Evolutionary conservation across 2,888 invertebrate species (phyloP).

Genomic region (Drosophila gaucha): DNA sequence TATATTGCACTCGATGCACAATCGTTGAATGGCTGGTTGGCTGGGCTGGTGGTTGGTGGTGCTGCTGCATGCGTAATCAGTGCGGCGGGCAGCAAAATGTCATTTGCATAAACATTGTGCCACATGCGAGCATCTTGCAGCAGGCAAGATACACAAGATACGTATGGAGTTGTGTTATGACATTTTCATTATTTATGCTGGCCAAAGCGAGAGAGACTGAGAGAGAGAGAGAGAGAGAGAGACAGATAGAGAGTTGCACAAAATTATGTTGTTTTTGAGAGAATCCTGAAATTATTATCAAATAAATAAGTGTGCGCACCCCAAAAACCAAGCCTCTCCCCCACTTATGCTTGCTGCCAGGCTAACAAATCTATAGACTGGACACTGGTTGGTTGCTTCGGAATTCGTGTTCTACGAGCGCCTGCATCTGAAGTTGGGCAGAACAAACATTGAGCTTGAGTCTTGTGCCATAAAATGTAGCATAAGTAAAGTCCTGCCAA

Average conservation of each 20-base stretch:
- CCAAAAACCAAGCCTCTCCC: slow-evolving; percentile 2
- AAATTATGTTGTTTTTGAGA: slow-evolving; percentile 53
- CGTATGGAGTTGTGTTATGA: slow-evolving; percentile 60
- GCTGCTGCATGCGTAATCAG: slow-evolving; percentile 59
- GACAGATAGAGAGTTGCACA: slow-evolving; percentile 2
- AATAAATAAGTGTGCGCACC: slow-evolving; percentile 68
- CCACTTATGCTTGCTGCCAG: not conserved
- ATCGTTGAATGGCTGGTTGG: slow-evolving; percentile 24
- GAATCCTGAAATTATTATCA: slow-evolving; percentile 70
- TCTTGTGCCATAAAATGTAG: slow-evolving; percentile 65
- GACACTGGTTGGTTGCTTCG: slow-evolving; percentile 8
- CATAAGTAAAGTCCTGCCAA: slow-evolving; percentile 77
- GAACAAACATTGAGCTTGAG: slow-evolving; percentile 65
- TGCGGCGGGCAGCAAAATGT: slow-evolving; percentile 54
- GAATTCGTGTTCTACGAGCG: slow-evolving; percentile 9
- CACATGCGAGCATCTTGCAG: slow-evolving; percentile 19
- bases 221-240: slow-evolving; percentile 8
- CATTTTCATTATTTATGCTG: slow-evolving; percentile 79
- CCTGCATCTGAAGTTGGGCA: slow-evolving; percentile 62
- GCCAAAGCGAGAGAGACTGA: slow-evolving; percentile 58
- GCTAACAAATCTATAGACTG: slow-evolving; percentile 50
- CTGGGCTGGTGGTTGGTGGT: not conserved
- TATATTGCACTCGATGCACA: slow-evolving; percentile 74
- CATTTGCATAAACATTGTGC: slow-evolving; percentile 72
- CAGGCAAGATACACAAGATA: not conserved